Evolutionary conservation across 1,140 invertebrate species (phyloP).

Genomic region (Drosophila insularis): DNA sequence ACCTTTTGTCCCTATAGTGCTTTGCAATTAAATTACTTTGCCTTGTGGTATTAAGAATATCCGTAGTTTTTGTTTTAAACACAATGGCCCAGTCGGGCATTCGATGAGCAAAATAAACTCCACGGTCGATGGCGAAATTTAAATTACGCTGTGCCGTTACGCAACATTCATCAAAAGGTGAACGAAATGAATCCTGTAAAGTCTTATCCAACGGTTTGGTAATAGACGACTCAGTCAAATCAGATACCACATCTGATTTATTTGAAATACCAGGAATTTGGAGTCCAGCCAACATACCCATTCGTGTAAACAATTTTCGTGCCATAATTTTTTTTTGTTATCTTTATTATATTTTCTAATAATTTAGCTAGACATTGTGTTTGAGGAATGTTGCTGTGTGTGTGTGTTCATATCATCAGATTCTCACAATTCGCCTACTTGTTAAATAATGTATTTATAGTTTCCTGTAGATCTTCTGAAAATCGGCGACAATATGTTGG

Average conservation of each 20-base stretch:
- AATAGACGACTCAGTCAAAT: no score
- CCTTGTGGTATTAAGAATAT: slow-evolving; percentile 23
- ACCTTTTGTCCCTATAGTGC: background rate
- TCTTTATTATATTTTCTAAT: background rate
- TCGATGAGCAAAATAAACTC: slow-evolving; percentile 52
- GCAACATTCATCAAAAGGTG: background rate
- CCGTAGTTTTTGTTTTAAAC: slow-evolving; percentile 33
- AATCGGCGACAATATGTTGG: slow-evolving; percentile 24
- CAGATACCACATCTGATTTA: background rate
- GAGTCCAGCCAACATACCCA: slow-evolving; percentile 23
- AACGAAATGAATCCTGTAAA: no score
- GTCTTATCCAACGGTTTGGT: background rate
- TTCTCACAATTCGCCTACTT: background rate
- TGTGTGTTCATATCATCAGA: background rate
- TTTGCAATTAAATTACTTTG: background rate
- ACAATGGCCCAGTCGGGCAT: slow-evolving; percentile 48
- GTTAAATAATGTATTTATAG: background rate
- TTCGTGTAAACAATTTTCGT: slow-evolving; percentile 19
- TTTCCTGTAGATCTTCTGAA: slow-evolving; percentile 13
- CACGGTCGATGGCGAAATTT: slow-evolving; percentile 31
- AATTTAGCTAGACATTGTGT: background rate
- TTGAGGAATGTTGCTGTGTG: background rate
- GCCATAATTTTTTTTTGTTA: slow-evolving; percentile 19
- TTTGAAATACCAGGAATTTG: background rate
- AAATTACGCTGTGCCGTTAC: slow-evolving; percentile 15